Percentiles rank a stretch among this genome's conserved stretches.
phyloP scores from a whole-genome alignment of 2,888 invertebrate genomes.

The Coelopa pilipes region DNA sequence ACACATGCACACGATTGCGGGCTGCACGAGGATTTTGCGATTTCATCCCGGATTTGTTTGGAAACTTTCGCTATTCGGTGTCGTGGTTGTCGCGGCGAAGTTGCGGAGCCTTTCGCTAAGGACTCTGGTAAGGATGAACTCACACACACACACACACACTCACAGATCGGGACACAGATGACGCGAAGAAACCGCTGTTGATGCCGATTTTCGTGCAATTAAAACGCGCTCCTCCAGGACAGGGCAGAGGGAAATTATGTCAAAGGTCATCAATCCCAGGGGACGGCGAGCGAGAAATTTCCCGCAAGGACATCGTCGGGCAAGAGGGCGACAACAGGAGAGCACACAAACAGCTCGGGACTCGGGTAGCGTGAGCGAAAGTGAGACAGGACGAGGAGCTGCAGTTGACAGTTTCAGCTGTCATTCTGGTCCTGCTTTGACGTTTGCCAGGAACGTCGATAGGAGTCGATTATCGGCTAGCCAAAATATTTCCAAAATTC shows the following conservation, averaged over 20 bases:
- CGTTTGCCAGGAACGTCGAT: no score
- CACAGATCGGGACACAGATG: no score
- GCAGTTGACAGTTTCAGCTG: background rate
- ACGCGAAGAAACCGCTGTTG: constrained; percentile 10
- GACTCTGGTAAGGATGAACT: background rate
- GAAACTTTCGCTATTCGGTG: background rate
- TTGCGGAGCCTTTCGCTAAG: no score
- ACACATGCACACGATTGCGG: no score
- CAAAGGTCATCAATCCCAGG: constrained; percentile 43
- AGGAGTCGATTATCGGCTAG: no score
- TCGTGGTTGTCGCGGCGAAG: background rate
- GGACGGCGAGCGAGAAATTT: constrained; percentile 10
- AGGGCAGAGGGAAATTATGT: constrained; percentile 38
- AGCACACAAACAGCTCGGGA: background rate
- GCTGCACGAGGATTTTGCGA: no score
- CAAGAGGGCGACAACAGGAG: background rate
- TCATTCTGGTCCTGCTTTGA: background rate
- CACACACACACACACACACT: background rate
- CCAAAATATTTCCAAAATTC: no score
- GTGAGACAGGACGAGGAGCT: constrained; percentile 8
- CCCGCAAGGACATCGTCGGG: constrained; percentile 8
- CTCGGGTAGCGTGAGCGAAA: background rate
- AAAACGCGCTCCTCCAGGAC: background rate
- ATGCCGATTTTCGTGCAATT: background rate
- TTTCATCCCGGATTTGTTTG: no score